Base-by-base conservation (phyloP, 2,888 invertebrate genomes). In the Eledona agricola region DNA sequence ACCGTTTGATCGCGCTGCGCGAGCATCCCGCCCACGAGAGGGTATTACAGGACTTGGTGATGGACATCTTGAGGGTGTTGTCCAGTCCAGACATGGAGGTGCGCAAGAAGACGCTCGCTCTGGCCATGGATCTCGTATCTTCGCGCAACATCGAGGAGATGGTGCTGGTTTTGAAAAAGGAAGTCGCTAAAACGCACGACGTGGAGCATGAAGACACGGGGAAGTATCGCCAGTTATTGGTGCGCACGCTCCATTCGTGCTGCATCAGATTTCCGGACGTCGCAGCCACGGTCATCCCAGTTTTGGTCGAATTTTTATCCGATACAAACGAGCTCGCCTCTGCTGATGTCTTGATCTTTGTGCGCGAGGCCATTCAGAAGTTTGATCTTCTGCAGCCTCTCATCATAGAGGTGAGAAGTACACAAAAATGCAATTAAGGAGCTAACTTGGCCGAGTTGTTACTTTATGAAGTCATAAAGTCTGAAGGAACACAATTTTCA, bases 191-290 rank as follows among this genome's bases (percentile, higher is more conserved):
- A 75, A 96, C 95, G 1, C 85, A 87, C 67, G 87, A 89, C 70
- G 88, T 90, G 1, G 96, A 96, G 70, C 72, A 74, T 46, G 98
- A 98, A 76, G 97, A 98, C 73, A 92, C 94, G 9, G 95, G 93
- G 58, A 93, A 91, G 77, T 99, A 99, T 77, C 82, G 96, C 0
- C 97, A 97, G 78, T 82, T 98, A 57, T 82, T 99, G 19, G 98
- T 99, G 26, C 84, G 95, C 49, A 98, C 98, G 0, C 78, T 99
- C 62, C 98, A 99, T 77, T 84, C 89, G 20, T 95, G 95, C 70
- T 93, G 93, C 43, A 89, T 96, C 65, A 95, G 95, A 80, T 96
- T 95, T 79, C 95, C 97, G 0, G 96, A 97, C 76, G 96, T 97
- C 45, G 96, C 96, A 4, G 86, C 87, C 38, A 87, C 89, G 52